A percentile compares a stretch with the other conserved stretches of the same genome.
These are phyloP conservation scores for Neelides sp. DNA, from an alignment of 1,140 invertebrate genomes.

Conservation along the genomic window DNA sequence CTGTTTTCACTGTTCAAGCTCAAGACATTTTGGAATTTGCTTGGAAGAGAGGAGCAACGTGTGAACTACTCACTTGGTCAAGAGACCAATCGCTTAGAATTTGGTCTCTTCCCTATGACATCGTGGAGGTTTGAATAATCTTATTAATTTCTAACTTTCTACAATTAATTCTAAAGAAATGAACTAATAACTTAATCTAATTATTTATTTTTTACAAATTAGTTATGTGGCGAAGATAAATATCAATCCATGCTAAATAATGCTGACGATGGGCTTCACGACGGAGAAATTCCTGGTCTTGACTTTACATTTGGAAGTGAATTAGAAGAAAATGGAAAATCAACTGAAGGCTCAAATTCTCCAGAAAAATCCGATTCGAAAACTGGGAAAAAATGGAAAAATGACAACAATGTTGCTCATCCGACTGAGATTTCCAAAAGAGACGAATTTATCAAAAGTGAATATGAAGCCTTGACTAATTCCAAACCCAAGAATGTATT, in stretches of 20 bases:
- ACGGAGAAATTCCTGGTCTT: too few relatives aligned
- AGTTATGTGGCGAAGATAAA: conserved; percentile 27
- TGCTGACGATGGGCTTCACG: background rate
- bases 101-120: conserved; percentile 55
- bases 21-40: conserved; percentile 91
- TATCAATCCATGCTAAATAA: background rate
- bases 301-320: too few relatives aligned
- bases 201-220: background rate
- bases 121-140: conserved; percentile 20
- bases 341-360: too few relatives aligned
- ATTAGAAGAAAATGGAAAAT: background rate
- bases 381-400: too few relatives aligned
- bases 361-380: too few relatives aligned
- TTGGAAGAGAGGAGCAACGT: conserved; percentile 53
- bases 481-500: conserved; percentile 19
- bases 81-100: conserved; percentile 82
- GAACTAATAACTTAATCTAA: background rate
- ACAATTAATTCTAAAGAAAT: background rate
- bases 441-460: conserved; percentile 25
- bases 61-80: conserved; percentile 86
- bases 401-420: background rate
- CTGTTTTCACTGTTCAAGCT: conserved; percentile 78
- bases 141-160: background rate
- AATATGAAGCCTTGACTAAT: conserved; percentile 19
- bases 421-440: conserved; percentile 1